Evolutionary conservation across 1,140 invertebrate genomes (phyloP).

Genomic region (Macrotrachela quadricornifera): DNA sequence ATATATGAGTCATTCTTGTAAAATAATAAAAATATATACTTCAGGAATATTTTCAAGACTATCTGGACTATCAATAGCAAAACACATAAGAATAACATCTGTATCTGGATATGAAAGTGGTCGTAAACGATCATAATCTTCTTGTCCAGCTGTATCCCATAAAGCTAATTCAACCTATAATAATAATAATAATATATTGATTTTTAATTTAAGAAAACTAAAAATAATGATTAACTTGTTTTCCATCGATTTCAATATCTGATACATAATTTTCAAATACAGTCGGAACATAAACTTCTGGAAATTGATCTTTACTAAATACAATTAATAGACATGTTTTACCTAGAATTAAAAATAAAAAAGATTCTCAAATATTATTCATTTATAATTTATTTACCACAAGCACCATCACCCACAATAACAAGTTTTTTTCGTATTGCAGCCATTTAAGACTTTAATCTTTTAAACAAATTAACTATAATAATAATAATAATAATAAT

Average conservation of each 20-base stretch:
- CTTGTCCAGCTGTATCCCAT: slow-evolving; percentile 35
- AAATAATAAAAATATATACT: too few species aligned
- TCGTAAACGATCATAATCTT: too few species aligned
- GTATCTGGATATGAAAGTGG: too few species aligned
- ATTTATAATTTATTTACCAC: slow-evolving; percentile 37
- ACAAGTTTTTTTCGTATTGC: slow-evolving; percentile 96
- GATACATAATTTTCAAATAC: slow-evolving; percentile 97
- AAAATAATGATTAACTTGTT: slow-evolving; percentile 43
- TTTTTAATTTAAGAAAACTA: slow-evolving; percentile 7
- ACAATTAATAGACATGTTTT: slow-evolving; percentile 93
- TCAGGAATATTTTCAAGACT: too few species aligned
- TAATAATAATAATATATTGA: neutral
- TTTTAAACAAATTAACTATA: too few species aligned
- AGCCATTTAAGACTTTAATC: slow-evolving; percentile 46
- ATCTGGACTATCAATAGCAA: too few species aligned
- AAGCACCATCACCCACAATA: slow-evolving; percentile 95
- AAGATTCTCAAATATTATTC: neutral
- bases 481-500: too few species aligned
- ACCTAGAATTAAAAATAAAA: slow-evolving; percentile 10
- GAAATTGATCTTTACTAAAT: slow-evolving; percentile 95
- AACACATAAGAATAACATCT: too few species aligned
- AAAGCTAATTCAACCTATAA: slow-evolving; percentile 56
- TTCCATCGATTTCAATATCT: slow-evolving; percentile 84
- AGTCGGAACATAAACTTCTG: slow-evolving; percentile 92
- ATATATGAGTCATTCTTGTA: too few species aligned